Evolutionary conservation across 35 echinoderm and acorn worm species (phyloP), one percentile per base, ranked within the genome.

Genomic region (Strongylocentrotus purpuratus): DNA sequence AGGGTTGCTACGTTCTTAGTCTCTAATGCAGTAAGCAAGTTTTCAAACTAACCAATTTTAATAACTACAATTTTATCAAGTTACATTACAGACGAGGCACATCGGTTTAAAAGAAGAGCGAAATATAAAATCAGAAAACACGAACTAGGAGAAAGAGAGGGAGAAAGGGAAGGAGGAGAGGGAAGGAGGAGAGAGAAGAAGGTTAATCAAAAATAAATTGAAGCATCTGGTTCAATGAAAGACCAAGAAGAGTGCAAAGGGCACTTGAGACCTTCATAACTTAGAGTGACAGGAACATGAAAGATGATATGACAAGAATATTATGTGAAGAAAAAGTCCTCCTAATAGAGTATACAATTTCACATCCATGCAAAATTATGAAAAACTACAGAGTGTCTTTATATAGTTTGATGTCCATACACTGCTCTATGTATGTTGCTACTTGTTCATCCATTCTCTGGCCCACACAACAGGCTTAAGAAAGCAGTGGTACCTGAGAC

Each of bases 391-490:
- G 20, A 78, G 7, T 78, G 65, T 28, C 20, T 78, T 28, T 7
- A 22, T 41, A 41, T 14, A 59, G 52, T 28, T 78, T n/a, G 65
- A n/a, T n/a, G 20, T 22, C 8, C 65, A 78, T 78, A 78, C 28
- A 78, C 65, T 28, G 65, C 20, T n/a, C 28, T 7, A 4, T n/a
- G 20, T 78, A 78, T 78, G 65, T 78, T 78, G 6, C 17, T 70
- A 78, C 65, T 6, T 59, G 52, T 59, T n/a, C 18, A n/a, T 78
- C 65, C 28, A 78, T 78, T 28, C 65, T 78, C 65, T 28, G 22
- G 91, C 46, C 91, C 91, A 93, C 91, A 93, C 91, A 93, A 14
- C 48, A 31, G 91, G 91, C 91, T 58, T 50, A 46, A 58, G 46
- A 46, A 93, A 93, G 91, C 91, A 55, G 91, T 89, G 45, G 33